Base-by-base conservation (phyloP, 1,140 invertebrate genomes). In the Chrysoperla carnea region DNA sequence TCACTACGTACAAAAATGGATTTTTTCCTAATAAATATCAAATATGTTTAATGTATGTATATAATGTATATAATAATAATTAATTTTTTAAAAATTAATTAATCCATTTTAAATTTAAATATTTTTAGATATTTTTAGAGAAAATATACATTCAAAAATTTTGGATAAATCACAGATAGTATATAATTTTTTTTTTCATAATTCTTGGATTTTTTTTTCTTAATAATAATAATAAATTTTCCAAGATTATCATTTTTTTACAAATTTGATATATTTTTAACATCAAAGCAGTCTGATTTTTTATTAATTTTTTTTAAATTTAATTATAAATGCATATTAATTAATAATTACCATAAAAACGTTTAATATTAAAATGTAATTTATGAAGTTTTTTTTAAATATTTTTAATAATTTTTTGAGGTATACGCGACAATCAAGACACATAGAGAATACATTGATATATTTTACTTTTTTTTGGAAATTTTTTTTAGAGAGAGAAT, bases 61-160 rank as follows among this genome's bases (percentile, higher is more conserved):
- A 23, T 23, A 23, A 23, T 23, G 17, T 23, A 23, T 23, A 23
- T 23, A 23, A 23, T 23, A 23, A 23, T 23, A 37, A 43, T 49
- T 52, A 56, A 60, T 59, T 55, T 50, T 57, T 59, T 23, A 3
- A 3, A 23, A 23, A 23, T 23, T 23, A 23, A 33, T 9, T 33
- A 33, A 11, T 12, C 31, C 31, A 33, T 50, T 58, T 57, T 53
- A 55, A 58, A 58, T 57, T 56, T 56, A 56, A 59, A 55, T 58
- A 57, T 60, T 57, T 46, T 61, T 61, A 63, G 60, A 62, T 62
- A 62, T 62, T 60, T 61, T 62, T 64, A 64, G 62, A 64, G 61
- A 64, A 64, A 64, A 64, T 64, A 64, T 64, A 64, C 62, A 59
- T 59, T 47, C 61, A 63, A 60, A 63, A 64, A 64, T 62, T 64